Conservation (phyloP, 2,113 vertebrate genomes). For the Ranitomeya variabilis region DNA sequence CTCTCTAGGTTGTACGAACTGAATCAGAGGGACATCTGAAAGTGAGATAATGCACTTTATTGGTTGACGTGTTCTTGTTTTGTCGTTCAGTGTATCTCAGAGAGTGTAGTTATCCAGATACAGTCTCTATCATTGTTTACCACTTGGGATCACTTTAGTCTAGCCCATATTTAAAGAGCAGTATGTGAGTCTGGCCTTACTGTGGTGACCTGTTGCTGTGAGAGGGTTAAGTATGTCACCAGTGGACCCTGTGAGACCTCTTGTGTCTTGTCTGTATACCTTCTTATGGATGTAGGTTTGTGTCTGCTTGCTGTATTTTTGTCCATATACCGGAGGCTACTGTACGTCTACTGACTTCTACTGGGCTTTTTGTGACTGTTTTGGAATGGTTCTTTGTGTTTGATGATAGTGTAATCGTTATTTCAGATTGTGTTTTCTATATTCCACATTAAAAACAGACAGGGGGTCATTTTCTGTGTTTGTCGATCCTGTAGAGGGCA, state of each 20-base stretch:
- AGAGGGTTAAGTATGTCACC: not conserved
- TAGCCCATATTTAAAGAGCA: not conserved
- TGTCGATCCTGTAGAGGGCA: too few relatives aligned
- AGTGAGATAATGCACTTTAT: not conserved
- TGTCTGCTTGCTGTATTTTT: not conserved
- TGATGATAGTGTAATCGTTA: too few relatives aligned
- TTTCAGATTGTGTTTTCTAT: too few relatives aligned
- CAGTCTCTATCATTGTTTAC: not conserved
- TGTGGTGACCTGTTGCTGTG: not conserved
- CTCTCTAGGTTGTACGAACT: not conserved
- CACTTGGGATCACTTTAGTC: not conserved
- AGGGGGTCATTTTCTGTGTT: too few relatives aligned
- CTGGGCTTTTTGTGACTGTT: not conserved
- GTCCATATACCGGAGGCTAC: not conserved
- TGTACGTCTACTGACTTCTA: not conserved
- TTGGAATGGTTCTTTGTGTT: not conserved
- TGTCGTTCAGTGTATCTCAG: not conserved
- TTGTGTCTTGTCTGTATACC: not conserved
- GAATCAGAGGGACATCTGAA: conserved; percentile 2
- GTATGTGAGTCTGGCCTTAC: not conserved
- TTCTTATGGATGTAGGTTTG: not conserved
- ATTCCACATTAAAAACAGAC: too few relatives aligned
- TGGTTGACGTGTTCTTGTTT: not conserved
- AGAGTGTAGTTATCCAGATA: not conserved
- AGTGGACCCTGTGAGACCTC: not conserved